phyloP scores from a whole-genome alignment of 2,888 invertebrate genomes.

The Gerris lacustris region DNA sequence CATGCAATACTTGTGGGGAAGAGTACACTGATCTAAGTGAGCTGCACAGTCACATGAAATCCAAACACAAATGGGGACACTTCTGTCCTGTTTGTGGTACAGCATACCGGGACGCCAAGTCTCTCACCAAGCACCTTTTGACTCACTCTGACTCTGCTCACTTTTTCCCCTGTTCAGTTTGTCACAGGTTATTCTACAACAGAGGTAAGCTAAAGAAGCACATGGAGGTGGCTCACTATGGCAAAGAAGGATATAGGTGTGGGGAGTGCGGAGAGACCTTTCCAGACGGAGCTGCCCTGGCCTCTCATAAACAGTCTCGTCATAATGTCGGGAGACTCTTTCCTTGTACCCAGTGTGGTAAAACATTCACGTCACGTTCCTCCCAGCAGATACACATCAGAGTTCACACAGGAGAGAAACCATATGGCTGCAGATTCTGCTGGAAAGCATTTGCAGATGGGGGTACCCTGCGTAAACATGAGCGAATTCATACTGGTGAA shows the following conservation, averaged over 20 bases:
- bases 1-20: slow-evolving; percentile 69
- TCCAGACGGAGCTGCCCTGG: slow-evolving; percentile 54
- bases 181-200: slow-evolving; percentile 55
- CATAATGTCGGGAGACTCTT: slow-evolving; percentile 49
- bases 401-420: slow-evolving; percentile 73
- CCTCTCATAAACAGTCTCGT: slow-evolving; percentile 53
- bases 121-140: slow-evolving; percentile 55
- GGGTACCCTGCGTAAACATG: slow-evolving; percentile 71
- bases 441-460: slow-evolving; percentile 85
- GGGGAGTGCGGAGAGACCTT: slow-evolving; percentile 59
- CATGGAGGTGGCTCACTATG: slow-evolving; percentile 51
- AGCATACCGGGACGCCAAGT: slow-evolving; percentile 53
- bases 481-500: slow-evolving; percentile 71
- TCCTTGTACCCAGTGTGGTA: slow-evolving; percentile 71
- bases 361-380: slow-evolving; percentile 60
- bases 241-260: slow-evolving; percentile 35
- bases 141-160: slow-evolving; percentile 51
- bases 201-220: slow-evolving; percentile 36
- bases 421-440: slow-evolving; percentile 72
- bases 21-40: slow-evolving; percentile 44
- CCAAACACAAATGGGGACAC: slow-evolving; percentile 46
- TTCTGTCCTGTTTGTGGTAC: slow-evolving; percentile 55
- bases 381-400: slow-evolving; percentile 64
- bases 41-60: slow-evolving; percentile 48
- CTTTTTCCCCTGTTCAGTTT: slow-evolving; percentile 51